These are phyloP conservation scores for Bos taurus DNA, from an alignment of 2,113 vertebrate genomes.

Conservation along the genomic window DNA sequence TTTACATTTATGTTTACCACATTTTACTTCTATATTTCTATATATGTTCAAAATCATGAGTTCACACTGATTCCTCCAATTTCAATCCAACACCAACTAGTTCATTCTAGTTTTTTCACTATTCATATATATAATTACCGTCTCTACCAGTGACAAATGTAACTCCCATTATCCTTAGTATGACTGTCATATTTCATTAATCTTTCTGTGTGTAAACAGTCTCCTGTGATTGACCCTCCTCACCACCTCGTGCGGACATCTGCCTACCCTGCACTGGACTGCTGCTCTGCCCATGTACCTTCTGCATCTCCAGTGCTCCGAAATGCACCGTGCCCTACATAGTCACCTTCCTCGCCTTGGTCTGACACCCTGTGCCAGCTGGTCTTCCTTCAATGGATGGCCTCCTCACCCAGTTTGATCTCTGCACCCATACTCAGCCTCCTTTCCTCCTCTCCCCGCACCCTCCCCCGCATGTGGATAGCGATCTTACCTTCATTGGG, in stretches of 20 bases:
- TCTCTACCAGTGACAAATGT: background rate
- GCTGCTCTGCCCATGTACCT: too few relatives aligned
- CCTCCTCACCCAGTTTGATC: background rate
- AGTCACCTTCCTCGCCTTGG: background rate
- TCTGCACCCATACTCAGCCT: background rate
- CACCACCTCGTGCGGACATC: accelerated
- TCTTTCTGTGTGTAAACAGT: background rate
- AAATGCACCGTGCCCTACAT: background rate
- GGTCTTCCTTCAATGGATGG: background rate
- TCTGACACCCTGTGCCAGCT: background rate
- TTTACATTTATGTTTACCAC: background rate
- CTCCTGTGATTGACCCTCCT: background rate
- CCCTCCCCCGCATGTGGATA: background rate
- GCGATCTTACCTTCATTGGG: background rate
- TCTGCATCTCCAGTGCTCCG: background rate
- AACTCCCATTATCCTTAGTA: background rate
- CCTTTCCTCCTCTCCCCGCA: background rate
- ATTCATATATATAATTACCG: background rate
- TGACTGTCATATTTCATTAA: background rate
- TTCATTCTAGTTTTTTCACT: background rate
- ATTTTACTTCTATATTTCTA: background rate
- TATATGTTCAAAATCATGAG: background rate
- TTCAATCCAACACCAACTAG: background rate
- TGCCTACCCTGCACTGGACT: background rate
- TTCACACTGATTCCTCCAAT: background rate